Conservation (phyloP, 2,888 invertebrate genomes). For the Scrobipalpa atriplicella region DNA sequence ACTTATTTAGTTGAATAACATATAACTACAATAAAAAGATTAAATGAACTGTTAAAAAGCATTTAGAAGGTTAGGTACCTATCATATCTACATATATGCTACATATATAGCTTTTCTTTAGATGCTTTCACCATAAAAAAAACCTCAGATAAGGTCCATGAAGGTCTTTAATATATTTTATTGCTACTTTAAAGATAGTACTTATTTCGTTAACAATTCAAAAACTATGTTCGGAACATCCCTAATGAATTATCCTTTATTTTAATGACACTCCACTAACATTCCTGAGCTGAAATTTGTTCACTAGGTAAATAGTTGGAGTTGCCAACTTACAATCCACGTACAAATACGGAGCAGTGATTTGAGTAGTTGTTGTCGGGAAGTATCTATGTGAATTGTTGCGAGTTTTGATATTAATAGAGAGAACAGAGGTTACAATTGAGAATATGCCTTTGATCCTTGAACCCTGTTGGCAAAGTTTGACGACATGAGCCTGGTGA, state of each 20-base stretch:
- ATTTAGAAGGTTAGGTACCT: too few relatives aligned
- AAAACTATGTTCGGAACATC: not conserved
- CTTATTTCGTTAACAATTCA: not conserved
- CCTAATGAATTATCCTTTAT: slow-evolving; percentile 55
- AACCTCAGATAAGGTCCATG: not conserved
- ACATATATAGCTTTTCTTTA: too few relatives aligned
- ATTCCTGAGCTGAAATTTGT: slow-evolving; percentile 67
- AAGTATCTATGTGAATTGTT: not conserved
- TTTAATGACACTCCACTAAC: slow-evolving; percentile 60
- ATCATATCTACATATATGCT: too few relatives aligned
- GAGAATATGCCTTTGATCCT: too few relatives aligned
- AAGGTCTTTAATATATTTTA: not conserved
- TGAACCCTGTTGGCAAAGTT: too few relatives aligned
- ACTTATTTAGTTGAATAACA: too few relatives aligned
- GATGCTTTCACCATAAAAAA: too few relatives aligned
- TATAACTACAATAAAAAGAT: too few relatives aligned
- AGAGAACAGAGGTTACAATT: not conserved
- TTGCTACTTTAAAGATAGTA: not conserved
- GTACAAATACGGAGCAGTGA: not conserved
- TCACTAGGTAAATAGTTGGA: slow-evolving; percentile 72
- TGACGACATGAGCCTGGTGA: too few relatives aligned
- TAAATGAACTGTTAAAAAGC: too few relatives aligned
- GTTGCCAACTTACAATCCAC: slow-evolving; percentile 48
- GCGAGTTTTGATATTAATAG: not conserved
- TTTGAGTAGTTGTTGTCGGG: not conserved